Evolutionary conservation across 2,888 invertebrate genomes (phyloP), one percentile per base, ranked within the genome.

Genomic region (Coelinius sp.): DNA sequence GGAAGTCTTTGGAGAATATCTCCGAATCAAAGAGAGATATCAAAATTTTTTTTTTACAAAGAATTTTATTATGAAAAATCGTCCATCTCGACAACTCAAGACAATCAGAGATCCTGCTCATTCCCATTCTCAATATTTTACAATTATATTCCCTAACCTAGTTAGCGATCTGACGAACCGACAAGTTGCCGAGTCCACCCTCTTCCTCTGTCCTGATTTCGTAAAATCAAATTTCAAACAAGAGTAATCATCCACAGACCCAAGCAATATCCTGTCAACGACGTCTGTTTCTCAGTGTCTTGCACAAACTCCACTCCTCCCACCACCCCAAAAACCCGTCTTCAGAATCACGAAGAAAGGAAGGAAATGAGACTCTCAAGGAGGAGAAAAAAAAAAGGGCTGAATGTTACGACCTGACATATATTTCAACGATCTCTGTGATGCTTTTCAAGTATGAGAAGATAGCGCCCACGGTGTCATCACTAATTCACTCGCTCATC

Each of bases 401-500:
- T 35, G 17, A 35, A 17, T 59, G 35, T 35, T 59, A 59, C 59
- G 35, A 59, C 10, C 35, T 12, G 14, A 24, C 17, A 63, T 63
- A 63, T 63, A 20, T 63, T 22, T 63, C 20, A 10, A 35, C n/a
- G 25, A 27, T 7, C 53, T 63, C 14, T 44, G 41, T 53, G 24
- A 71, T 56, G 63, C 67, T 53, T 72, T 69, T 66, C n/a, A 72
- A 64, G 25, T 6, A 25, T 5, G 53, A 22, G 24, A 53, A 71
- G 70, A 73, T 24, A 44, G 41, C 41, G 41, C 41, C 56, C 67
- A 73, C 67, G 64, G 67, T 76, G 78, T 80, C 80, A 80, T 84
- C 78, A 81, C 79, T 84, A 84, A 83, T 83, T 83, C 82, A 84
- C 78, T 78, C 75, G 71, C 80, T 82, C 80, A 79, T 83, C 81